phyloP scores from a whole-genome alignment of 2,888 invertebrate genomes.

The Nephrotoma flavescens region DNA sequence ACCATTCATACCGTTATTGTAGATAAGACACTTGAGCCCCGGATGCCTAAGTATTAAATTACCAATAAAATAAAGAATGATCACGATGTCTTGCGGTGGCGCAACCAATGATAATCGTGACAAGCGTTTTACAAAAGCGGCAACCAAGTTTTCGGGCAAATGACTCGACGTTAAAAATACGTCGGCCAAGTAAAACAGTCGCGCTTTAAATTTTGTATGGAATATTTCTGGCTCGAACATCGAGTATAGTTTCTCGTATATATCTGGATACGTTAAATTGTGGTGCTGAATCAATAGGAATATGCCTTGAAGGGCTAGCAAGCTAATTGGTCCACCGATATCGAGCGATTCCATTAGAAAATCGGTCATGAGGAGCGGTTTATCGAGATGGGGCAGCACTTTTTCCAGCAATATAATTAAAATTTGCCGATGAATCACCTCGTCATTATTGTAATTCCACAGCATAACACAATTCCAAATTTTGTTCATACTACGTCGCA shows the following conservation, averaged over 20 bases:
- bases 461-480: constrained; percentile 65
- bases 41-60: constrained; percentile 79
- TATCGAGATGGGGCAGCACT: constrained; percentile 62
- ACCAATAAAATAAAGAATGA: constrained; percentile 66
- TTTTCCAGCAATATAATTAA: constrained; percentile 69
- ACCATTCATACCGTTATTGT: constrained; percentile 31
- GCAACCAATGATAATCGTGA: constrained; percentile 72
- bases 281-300: constrained; percentile 78
- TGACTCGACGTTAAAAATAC: constrained; percentile 79
- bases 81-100: constrained; percentile 60
- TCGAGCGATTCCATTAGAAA: constrained; percentile 84
- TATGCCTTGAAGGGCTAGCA: constrained; percentile 83
- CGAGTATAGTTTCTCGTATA: constrained; percentile 87
- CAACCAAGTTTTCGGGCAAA: constrained; percentile 78
- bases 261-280: constrained; percentile 90
- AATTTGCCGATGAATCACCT: constrained; percentile 58
- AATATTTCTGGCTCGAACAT: constrained; percentile 87
- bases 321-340: constrained; percentile 70
- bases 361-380: constrained; percentile 75
- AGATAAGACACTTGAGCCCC: constrained; percentile 52
- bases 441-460: constrained; percentile 47
- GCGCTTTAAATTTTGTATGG: constrained; percentile 74
- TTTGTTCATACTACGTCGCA: constrained; percentile 47
- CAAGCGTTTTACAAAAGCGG: constrained; percentile 83
- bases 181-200: constrained; percentile 78